Conservation (phyloP, 1,140 invertebrate genomes). For the Leucophenga varia region DNA sequence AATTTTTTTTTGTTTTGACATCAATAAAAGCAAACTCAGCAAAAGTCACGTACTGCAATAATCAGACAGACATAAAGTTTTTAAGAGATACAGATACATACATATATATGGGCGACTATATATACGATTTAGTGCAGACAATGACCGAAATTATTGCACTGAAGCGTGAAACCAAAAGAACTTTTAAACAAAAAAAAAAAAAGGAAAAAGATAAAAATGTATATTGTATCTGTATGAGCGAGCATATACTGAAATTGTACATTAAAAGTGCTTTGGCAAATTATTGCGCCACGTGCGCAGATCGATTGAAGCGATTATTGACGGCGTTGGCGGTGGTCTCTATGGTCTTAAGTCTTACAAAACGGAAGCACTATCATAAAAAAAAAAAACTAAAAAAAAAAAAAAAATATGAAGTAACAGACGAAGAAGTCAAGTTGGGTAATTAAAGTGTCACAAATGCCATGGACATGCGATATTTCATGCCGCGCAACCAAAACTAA, state of each 20-base stretch:
- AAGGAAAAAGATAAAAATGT: too few relatives aligned
- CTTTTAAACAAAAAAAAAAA: constrained; percentile 9
- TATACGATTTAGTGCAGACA: constrained; percentile 22
- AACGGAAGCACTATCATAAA: constrained; percentile 21
- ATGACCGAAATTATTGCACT: constrained; percentile 9
- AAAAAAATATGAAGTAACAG: too few relatives aligned
- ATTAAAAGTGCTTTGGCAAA: constrained; percentile 1
- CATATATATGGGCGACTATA: too few relatives aligned
- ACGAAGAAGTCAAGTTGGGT: constrained; percentile 13
- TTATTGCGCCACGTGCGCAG: constrained; percentile 14
- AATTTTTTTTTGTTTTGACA: too few relatives aligned
- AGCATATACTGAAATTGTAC: too few relatives aligned
- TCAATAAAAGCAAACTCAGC: constrained; percentile 6
- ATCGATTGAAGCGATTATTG: constrained; percentile 2
- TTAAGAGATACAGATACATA: constrained; percentile 30
- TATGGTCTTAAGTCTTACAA: constrained; percentile 7
- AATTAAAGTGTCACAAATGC: constrained; percentile 51
- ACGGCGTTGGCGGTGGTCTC: neutral
- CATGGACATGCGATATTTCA: constrained; percentile 51
- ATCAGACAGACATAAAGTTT: too few relatives aligned
- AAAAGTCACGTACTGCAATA: constrained; percentile 53
- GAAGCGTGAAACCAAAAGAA: constrained; percentile 16
- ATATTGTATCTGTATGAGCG: too few relatives aligned
- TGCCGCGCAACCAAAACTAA: constrained; percentile 24
- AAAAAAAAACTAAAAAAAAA: too few relatives aligned